Conservation (phyloP, 2,113 vertebrate species). For the Aviceda subcristata region DNA sequence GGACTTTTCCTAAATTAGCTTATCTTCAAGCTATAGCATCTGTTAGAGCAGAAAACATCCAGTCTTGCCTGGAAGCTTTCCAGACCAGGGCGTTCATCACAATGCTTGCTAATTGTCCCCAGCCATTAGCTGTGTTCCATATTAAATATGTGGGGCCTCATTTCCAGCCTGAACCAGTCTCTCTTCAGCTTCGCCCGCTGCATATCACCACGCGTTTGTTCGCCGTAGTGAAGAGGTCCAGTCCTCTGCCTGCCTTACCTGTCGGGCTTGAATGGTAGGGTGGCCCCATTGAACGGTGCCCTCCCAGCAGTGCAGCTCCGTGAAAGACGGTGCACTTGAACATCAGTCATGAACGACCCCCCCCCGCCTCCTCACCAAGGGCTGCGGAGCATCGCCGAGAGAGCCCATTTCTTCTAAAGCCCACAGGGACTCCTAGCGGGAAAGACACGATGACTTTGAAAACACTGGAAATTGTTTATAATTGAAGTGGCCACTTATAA, state of each 20-base stretch:
- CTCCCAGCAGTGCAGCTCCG: background rate
- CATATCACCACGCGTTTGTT: background rate
- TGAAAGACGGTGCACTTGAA: background rate
- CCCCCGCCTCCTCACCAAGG: background rate
- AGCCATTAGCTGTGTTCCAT: background rate
- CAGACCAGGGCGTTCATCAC: background rate
- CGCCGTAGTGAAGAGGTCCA: background rate
- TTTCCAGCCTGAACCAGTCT: background rate
- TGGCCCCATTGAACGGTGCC: background rate
- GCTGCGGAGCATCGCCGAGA: background rate
- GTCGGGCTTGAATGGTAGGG: background rate
- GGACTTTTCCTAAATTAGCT: background rate
- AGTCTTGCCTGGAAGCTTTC: background rate
- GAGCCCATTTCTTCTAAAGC: background rate
- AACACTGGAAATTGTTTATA: slow-evolving; percentile 4
- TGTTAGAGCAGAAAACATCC: background rate
- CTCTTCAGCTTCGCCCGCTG: background rate
- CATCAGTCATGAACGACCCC: background rate
- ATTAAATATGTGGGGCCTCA: background rate
- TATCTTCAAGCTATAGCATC: background rate
- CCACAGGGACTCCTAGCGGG: background rate
- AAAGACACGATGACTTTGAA: background rate
- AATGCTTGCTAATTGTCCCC: background rate
- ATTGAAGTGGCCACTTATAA: background rate
- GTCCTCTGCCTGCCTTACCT: background rate